Evolutionary conservation across 2,797 vertebrate genomes (phyloP).

Genomic region (Malurus splendens): DNA sequence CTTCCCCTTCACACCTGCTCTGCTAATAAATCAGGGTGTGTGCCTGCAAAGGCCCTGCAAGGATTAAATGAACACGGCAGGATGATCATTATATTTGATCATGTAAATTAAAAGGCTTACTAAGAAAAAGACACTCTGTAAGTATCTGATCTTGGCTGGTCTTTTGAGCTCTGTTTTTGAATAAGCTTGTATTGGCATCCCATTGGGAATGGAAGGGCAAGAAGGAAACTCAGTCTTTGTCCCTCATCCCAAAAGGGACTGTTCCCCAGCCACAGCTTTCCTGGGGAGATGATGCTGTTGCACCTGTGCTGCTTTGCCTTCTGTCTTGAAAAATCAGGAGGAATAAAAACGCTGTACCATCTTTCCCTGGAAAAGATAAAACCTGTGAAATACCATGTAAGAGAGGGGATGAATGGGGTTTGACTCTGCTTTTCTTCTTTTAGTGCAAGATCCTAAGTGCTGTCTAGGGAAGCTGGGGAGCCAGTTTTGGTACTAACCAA

Average conservation of each 20-base stretch:
- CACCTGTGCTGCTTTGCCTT: neutral
- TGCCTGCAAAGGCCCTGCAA: neutral
- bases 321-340: neutral
- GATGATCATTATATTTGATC: neutral
- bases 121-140: neutral
- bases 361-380: neutral
- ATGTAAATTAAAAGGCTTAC: neutral
- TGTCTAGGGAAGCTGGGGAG: neutral
- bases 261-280: neutral
- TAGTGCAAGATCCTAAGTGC: neutral
- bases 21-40: neutral
- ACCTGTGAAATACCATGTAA: neutral
- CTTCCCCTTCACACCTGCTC: neutral
- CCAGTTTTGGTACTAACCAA: neutral
- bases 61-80: neutral
- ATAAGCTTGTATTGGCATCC: neutral
- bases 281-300: neutral
- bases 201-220: neutral
- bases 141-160: neutral
- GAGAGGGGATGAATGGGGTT: neutral
- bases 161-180: neutral
- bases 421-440: neutral
- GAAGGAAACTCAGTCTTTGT: neutral
- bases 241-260: neutral
- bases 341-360: neutral